phyloP scores from a whole-genome alignment of 1,140 invertebrate species.

The Trachymyrmex cornetzi region DNA sequence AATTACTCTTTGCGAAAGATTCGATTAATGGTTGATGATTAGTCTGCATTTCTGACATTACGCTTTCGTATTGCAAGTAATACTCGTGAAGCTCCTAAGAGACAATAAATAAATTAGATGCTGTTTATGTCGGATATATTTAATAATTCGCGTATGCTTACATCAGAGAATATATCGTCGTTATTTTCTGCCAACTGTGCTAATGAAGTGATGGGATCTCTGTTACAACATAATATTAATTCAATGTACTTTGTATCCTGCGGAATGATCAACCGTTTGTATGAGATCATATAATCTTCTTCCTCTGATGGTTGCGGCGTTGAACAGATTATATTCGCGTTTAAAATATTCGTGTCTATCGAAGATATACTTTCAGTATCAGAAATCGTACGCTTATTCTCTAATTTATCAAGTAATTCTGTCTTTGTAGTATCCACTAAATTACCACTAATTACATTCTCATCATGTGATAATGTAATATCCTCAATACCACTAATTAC shows the following conservation, averaged over 20 bases:
- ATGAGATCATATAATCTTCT: slow-evolving; percentile 33
- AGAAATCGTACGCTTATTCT: not conserved
- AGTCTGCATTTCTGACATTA: slow-evolving; percentile 75
- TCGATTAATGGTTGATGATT: slow-evolving; percentile 72
- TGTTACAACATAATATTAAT: slow-evolving; percentile 65
- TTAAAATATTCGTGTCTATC: not conserved
- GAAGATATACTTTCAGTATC: slow-evolving; percentile 47
- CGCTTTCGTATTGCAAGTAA: slow-evolving; percentile 43
- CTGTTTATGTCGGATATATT: not conserved
- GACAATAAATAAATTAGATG: slow-evolving; percentile 8
- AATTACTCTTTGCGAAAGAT: slow-evolving; percentile 50
- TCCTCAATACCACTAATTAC: slow-evolving; percentile 42
- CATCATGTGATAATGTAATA: not conserved
- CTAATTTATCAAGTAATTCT: not conserved
- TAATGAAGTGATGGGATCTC: slow-evolving; percentile 30
- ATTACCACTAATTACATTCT: slow-evolving; percentile 55
- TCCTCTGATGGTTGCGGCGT: slow-evolving; percentile 48
- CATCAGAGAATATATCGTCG: slow-evolving; percentile 31
- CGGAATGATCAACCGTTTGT: slow-evolving; percentile 58
- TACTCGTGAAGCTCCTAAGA: slow-evolving; percentile 27
- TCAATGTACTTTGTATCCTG: slow-evolving; percentile 63
- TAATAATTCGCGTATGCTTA: slow-evolving; percentile 14
- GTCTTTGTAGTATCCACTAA: not conserved
- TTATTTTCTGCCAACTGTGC: slow-evolving; percentile 70
- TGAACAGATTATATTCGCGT: slow-evolving; percentile 14